A percentile compares a stretch with the other conserved stretches of the same genome.
Evolutionary conservation across 2,888 invertebrate genomes (phyloP).

Genomic region (Spicauda simplicius): DNA sequence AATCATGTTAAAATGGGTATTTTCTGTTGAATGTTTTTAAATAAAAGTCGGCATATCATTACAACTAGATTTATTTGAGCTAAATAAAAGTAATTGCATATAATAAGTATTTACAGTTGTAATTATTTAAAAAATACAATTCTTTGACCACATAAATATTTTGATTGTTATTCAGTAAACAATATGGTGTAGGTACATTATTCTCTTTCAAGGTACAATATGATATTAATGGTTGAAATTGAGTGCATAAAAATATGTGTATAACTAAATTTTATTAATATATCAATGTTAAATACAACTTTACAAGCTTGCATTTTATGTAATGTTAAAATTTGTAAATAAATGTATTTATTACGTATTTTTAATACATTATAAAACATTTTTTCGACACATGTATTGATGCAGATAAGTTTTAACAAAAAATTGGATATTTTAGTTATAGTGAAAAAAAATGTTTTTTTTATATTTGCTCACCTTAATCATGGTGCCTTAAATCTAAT

Average conservation of each 20-base stretch:
- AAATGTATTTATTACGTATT: neutral
- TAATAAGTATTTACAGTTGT: conserved; percentile 46
- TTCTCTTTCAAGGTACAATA: conserved; percentile 41
- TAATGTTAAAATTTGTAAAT: neutral
- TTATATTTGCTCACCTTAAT: neutral
- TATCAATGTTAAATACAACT: neutral
- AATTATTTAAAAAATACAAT: conserved; percentile 46
- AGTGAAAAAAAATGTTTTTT: neutral
- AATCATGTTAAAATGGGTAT: too few relatives aligned
- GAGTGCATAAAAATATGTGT: neutral
- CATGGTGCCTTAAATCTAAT: conserved; percentile 58
- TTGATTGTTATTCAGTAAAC: conserved; percentile 41
- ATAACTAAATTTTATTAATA: neutral
- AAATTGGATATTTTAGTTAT: neutral
- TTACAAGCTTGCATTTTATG: neutral
- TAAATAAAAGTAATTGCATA: conserved; percentile 50
- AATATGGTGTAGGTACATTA: conserved; percentile 46
- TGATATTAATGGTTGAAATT: conserved; percentile 38
- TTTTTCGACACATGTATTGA: neutral
- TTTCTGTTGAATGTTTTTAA: neutral
- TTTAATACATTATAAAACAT: neutral
- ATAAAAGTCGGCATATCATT: conserved; percentile 2
- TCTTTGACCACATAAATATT: conserved; percentile 42
- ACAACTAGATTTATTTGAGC: conserved; percentile 63
- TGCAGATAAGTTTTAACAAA: neutral